Evolutionary conservation across 1,140 invertebrate genomes (phyloP), one percentile per base, ranked within the genome.

Genomic region (Cydia amplana): DNA sequence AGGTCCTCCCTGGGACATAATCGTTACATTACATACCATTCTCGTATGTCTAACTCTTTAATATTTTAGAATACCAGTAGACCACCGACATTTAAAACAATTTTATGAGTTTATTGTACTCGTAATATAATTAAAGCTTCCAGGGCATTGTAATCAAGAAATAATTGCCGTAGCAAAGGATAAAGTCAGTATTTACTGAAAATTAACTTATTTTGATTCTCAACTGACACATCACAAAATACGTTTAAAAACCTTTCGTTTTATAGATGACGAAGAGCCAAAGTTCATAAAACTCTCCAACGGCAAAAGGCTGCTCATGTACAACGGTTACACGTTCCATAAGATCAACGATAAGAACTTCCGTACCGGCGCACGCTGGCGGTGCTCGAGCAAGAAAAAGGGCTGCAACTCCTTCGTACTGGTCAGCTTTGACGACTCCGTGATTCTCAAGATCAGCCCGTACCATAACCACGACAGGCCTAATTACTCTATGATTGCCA

Each of bases 401-500:
- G 79, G 78, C 2, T 84, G 83, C 64, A 84, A 83, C 12, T 79
- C 79, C 0, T 77, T 82, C 20, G 77, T 80, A 0, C 67, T 83
- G 0, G 76, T 80, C 43, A 23, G 43, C 49, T 49, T 73, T 14
- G 46, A 73, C 32, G 72, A 51, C 46, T 51, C 49, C n/a, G 23
- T n/a, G 3, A 16, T 76, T 67, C 67, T 73, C 76, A 77, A 73
- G 55, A 60, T 60, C 55, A 60, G 55, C 55, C 55, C 55, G 18
- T 60, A 60, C 20, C 55, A 60, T 9, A 60, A 60, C n/a, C 55
- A 60, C 55, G 55, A 60, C 0, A 60, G 55, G 20, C 55, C 55
- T 20, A n/a, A 23, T n/a, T 60, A 60, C 20, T 60, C 55, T 23
- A 60, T 60, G 55, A 60, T 60, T 60, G 7, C 55, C 20, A 60